Evolutionary conservation across 2,888 invertebrate species (phyloP), one percentile per base, ranked within the genome.

Genomic region (Ametastegia equiseti): DNA sequence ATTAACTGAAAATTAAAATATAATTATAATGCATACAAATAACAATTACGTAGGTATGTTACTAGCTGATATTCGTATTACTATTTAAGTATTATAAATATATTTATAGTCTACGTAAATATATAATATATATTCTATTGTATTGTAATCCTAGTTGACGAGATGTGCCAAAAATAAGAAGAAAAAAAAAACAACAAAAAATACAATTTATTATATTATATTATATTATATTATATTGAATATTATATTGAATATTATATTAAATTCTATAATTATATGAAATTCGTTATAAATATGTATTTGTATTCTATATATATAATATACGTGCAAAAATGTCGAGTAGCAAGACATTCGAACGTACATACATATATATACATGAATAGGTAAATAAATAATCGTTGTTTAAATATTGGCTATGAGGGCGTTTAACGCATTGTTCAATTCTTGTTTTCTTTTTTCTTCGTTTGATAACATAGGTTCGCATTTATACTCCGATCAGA

Each of bases 141-240:
- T 78, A 78, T 60, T 63, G 75, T 81, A 81, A 81, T 73, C 75
- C 65, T 83, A 82, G 83, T 84, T 83, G 84, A 85, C 82, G 85
- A 88, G 85, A 88, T 88, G 89, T 89, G 89, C 89, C 89, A 89
- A 88, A 88, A 47, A 27, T 15, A 4, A 30, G 30, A 9, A 15
- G 11, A 27, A 30, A 15, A 1, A 60, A 60, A 60, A 15, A 30
- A 30, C 9, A 27, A 60, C 1, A 27, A 60, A 3, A 30, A 83
- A 86, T 60, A 60, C 42, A 60, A 65, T 81, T 65, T 81, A 81
- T 80, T 73, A 80, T 39, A 60, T 78, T 85, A 83, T 81, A 83
- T 50, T 82, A n/a, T 67, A 54, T 45, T 71, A 47, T 69, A 71
- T 85, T 69, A 71, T 54, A 39, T 67, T 80, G 2, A 39, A 80